Percentiles rank a stretch among this genome's conserved stretches.
phyloP scores from a whole-genome alignment of 2,113 vertebrate species.

The Limnothrissa miodon region DNA sequence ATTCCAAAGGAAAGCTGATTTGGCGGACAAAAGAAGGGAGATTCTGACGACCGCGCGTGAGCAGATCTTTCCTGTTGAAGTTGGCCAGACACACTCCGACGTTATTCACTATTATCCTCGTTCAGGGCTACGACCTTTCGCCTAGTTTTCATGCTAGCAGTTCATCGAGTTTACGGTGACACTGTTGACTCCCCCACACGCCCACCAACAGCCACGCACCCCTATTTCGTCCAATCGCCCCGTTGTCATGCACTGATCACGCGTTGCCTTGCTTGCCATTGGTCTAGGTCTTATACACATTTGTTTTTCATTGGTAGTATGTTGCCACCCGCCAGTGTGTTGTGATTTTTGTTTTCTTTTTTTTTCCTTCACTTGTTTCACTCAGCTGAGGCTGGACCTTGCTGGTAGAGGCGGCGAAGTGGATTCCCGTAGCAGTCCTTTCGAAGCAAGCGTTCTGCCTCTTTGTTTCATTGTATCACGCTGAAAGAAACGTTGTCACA shows the following conservation, averaged over 20 bases:
- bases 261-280: conserved; percentile 73
- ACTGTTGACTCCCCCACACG: conserved; percentile 71
- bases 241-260: conserved; percentile 83
- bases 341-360: conserved; percentile 67
- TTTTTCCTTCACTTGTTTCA: conserved; percentile 68
- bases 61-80: conserved; percentile 12
- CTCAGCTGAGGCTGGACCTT: conserved; percentile 75
- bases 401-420: conserved; percentile 59
- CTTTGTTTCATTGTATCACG: conserved; percentile 68
- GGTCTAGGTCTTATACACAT: conserved; percentile 61
- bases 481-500: conserved; percentile 46
- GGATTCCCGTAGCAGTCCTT: conserved; percentile 49
- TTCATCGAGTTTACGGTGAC: conserved; percentile 76
- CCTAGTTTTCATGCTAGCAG: conserved; percentile 76
- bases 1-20: not conserved
- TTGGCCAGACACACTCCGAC: conserved; percentile 18
- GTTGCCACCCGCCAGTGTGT: conserved; percentile 71
- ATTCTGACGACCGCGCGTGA: not conserved
- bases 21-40: not conserved
- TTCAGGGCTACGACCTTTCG: conserved; percentile 78
- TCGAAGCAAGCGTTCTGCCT: conserved; percentile 49
- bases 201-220: conserved; percentile 74
- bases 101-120: conserved; percentile 32
- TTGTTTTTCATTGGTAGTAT: conserved; percentile 71
- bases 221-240: conserved; percentile 70